These are phyloP conservation scores for Ceratoteleas bidentatus DNA, from an alignment of 1,140 invertebrate genomes.

Conservation along the genomic window DNA sequence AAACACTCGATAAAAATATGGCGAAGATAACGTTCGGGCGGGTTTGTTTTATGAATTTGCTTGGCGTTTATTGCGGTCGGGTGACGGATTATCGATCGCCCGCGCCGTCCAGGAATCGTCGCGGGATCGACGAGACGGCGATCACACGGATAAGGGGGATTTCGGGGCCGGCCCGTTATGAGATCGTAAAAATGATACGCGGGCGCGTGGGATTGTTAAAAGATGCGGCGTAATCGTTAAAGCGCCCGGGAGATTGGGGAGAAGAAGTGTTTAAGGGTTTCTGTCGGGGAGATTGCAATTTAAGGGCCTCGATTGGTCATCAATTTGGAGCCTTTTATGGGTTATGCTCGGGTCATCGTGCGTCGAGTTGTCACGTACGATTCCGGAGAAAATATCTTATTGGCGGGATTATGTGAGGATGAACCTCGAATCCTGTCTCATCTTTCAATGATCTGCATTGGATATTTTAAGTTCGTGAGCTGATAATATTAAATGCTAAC, in stretches of 20 bases:
- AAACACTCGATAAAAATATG: slow-evolving; percentile 52
- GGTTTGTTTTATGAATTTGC: slow-evolving; percentile 52
- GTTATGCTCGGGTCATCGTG: too few relatives aligned
- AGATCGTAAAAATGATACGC: slow-evolving; percentile 51
- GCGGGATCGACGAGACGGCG: slow-evolving; percentile 10
- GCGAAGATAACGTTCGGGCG: too few relatives aligned
- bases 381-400: too few relatives aligned
- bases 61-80: slow-evolving; percentile 22
- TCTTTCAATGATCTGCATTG: too few relatives aligned
- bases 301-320: background rate
- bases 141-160: background rate
- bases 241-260: slow-evolving; percentile 4
- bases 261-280: background rate
- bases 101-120: background rate
- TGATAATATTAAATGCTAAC: too few relatives aligned
- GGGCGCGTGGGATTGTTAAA: slow-evolving; percentile 28
- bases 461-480: too few relatives aligned
- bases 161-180: slow-evolving; percentile 19
- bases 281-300: background rate
- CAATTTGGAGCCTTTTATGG: too few relatives aligned
- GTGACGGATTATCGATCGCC: slow-evolving; percentile 35
- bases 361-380: background rate
- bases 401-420: too few relatives aligned
- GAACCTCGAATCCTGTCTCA: too few relatives aligned
- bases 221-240: slow-evolving; percentile 29